These are phyloP conservation scores for Ancistrus triradiatus DNA, from an alignment of 2,113 vertebrate species.

Conservation along the genomic window DNA sequence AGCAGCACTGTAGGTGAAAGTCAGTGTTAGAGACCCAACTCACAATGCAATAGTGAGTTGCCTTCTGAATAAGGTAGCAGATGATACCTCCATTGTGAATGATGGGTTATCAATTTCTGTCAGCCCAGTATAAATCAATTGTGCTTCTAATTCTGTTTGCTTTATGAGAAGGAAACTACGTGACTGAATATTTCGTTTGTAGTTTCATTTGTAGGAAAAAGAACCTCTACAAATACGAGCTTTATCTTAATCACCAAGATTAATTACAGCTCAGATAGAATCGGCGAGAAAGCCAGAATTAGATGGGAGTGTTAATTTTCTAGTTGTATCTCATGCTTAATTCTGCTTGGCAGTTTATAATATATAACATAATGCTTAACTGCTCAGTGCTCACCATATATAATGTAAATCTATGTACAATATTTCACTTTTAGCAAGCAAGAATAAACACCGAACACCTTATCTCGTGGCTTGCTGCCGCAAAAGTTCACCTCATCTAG, in stretches of 20 bases:
- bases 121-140: slow-evolving; percentile 56
- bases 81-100: slow-evolving; percentile 50
- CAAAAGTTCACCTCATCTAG: slow-evolving; percentile 64
- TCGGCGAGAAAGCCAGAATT: background rate
- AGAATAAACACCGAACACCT: slow-evolving; percentile 43
- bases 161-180: slow-evolving; percentile 45
- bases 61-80: slow-evolving; percentile 48
- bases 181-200: slow-evolving; percentile 52
- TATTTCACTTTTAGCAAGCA: slow-evolving; percentile 17
- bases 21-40: slow-evolving; percentile 50
- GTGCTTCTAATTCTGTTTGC: slow-evolving; percentile 54
- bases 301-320: background rate
- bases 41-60: slow-evolving; percentile 39
- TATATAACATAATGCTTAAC: background rate
- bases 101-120: slow-evolving; percentile 63
- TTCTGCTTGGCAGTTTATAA: background rate
- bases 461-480: slow-evolving; percentile 55
- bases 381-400: background rate
- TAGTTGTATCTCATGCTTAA: background rate
- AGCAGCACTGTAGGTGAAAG: slow-evolving; percentile 1
- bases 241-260: slow-evolving; percentile 59
- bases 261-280: slow-evolving; percentile 46
- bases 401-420: background rate
- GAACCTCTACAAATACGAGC: slow-evolving; percentile 42
- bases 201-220: slow-evolving; percentile 52